Percentiles rank a stretch among this genome's conserved stretches.
Evolutionary conservation across 2,888 invertebrate genomes (phyloP).

Genomic region (Drosophila prostipennis): DNA sequence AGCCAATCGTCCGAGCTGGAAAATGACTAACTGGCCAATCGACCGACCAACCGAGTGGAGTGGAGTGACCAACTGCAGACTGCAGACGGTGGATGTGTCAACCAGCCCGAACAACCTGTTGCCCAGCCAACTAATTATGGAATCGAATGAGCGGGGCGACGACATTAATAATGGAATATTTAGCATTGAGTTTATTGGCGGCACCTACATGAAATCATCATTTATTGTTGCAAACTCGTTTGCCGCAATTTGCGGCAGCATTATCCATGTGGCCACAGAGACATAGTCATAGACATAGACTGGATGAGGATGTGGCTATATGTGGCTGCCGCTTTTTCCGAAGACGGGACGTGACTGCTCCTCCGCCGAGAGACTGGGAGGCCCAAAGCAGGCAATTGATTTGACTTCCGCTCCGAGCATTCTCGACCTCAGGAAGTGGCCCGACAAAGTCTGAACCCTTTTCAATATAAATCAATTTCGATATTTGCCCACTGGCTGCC

Average conservation of each 20-base stretch:
- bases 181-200: constrained; percentile 77
- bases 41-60: constrained; percentile 22
- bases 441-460: constrained; percentile 64
- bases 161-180: constrained; percentile 75
- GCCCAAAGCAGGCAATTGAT: constrained; percentile 60
- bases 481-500: constrained; percentile 63
- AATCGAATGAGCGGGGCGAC: constrained; percentile 64
- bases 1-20: constrained; percentile 55
- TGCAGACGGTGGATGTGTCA: constrained; percentile 13
- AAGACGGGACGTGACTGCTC: constrained; percentile 46
- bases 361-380: constrained; percentile 35
- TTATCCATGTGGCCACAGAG: constrained; percentile 50
- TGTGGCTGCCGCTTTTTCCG: constrained; percentile 19
- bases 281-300: neutral
- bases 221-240: constrained; percentile 69
- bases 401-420: constrained; percentile 66
- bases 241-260: constrained; percentile 72
- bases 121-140: constrained; percentile 69
- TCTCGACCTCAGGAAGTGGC: constrained; percentile 65
- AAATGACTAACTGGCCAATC: constrained; percentile 24
- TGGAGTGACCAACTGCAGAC: neutral
- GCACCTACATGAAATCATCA: constrained; percentile 78
- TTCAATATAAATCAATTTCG: constrained; percentile 82
- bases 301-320: constrained; percentile 29
- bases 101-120: constrained; percentile 59